Conservation (phyloP, 2,113 vertebrate genomes). For the Gulo gulo region DNA sequence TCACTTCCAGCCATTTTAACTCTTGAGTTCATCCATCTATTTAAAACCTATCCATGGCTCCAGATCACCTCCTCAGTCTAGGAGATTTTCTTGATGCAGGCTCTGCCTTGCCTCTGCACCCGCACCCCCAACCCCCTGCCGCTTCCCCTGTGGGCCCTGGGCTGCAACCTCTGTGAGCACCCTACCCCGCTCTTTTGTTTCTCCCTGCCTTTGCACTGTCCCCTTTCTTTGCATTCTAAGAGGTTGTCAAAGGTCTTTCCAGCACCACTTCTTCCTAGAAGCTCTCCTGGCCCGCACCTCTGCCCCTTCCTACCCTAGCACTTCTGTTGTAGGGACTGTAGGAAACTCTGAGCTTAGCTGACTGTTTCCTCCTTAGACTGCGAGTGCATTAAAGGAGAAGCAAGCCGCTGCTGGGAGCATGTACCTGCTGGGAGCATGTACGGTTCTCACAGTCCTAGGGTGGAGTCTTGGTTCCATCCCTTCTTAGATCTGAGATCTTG, state of each 20-base stretch:
- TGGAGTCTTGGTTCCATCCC: not conserved
- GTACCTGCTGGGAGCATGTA: not conserved
- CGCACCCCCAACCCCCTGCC: not conserved
- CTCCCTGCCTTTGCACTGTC: not conserved
- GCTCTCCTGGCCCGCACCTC: not conserved
- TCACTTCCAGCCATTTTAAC: constrained; percentile 60
- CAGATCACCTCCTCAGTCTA: not conserved
- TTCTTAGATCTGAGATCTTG: not conserved
- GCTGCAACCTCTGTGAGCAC: not conserved
- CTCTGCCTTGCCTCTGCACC: not conserved
- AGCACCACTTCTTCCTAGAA: not conserved
- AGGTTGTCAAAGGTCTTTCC: not conserved
- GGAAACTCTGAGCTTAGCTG: not conserved
- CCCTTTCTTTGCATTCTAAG: not conserved
- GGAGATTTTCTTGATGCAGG: not conserved
- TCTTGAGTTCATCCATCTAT: constrained; percentile 18
- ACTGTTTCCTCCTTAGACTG: not conserved
- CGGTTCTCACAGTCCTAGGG: not conserved
- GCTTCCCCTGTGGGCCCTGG: not conserved
- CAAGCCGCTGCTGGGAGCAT: not conserved
- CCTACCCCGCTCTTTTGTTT: not conserved
- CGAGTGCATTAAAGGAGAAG: not conserved
- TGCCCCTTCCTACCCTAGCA: not conserved
- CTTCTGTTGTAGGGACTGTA: not conserved
- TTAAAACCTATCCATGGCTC: not conserved